These are phyloP conservation scores for Bubo scandiacus DNA, from an alignment of 2,113 vertebrate species.

Conservation along the genomic window DNA sequence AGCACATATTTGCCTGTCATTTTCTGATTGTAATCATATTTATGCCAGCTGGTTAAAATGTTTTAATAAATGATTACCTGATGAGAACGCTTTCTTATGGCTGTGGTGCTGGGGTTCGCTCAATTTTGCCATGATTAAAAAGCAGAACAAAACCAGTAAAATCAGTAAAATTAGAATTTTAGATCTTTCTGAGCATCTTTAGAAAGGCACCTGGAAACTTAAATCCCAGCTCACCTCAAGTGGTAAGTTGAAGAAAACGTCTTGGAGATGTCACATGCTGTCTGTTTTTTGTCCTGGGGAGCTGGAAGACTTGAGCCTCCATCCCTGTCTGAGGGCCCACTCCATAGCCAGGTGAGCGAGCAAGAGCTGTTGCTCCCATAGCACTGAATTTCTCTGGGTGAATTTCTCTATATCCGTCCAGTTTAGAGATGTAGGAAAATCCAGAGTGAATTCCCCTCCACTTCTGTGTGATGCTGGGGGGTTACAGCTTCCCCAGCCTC, in stretches of 20 bases:
- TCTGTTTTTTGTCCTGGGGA: not conserved
- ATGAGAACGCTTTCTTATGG: not conserved
- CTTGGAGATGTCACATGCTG: not conserved
- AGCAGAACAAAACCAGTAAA: not conserved
- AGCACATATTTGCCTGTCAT: not conserved
- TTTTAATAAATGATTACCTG: conserved; percentile 26
- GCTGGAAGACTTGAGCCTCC: not conserved
- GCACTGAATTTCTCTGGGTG: not conserved
- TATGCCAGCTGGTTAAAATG: conserved; percentile 20
- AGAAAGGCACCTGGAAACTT: not conserved
- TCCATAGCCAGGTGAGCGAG: not conserved
- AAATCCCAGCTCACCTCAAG: not conserved
- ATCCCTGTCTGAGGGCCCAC: not conserved
- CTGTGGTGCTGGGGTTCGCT: not conserved
- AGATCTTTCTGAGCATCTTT: not conserved
- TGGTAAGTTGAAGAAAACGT: not conserved
- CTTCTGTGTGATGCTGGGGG: not conserved
- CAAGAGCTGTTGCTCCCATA: rapidly evolving
- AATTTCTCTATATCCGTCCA: not conserved
- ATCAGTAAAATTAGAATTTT: not conserved
- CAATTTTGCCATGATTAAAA: not conserved
- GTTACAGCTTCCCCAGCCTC: not conserved
- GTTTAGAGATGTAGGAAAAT: not conserved
- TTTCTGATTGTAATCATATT: conserved; percentile 2
- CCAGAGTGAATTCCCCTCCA: not conserved